phyloP scores from a whole-genome alignment of 2,797 vertebrate species.

The Falco peregrinus region DNA sequence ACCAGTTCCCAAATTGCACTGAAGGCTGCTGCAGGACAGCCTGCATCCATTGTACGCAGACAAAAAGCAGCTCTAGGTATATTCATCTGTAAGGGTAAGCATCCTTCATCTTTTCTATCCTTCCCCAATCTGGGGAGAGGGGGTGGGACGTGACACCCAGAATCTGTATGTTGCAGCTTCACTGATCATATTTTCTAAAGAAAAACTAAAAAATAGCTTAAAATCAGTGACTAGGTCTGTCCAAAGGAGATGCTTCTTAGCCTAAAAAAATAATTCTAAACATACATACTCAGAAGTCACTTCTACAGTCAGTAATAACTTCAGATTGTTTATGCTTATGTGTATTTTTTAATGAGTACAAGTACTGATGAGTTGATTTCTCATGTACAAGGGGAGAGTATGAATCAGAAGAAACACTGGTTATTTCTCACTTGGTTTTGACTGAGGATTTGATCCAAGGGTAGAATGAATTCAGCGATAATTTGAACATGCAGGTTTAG shows the following conservation, averaged over 20 bases:
- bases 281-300: neutral
- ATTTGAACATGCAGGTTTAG: constrained; percentile 7
- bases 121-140: rapidly evolving
- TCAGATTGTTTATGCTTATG: neutral
- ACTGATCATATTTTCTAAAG: neutral
- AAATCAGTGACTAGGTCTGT: neutral
- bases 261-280: neutral
- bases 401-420: neutral
- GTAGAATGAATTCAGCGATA: neutral
- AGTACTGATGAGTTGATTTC: neutral
- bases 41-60: neutral
- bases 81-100: neutral
- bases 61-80: neutral
- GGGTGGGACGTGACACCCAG: neutral
- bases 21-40: neutral
- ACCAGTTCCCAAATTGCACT: neutral
- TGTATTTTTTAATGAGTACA: constrained; percentile 13
- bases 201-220: neutral
- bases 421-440: neutral
- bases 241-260: neutral
- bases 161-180: neutral
- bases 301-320: neutral
- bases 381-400: neutral
- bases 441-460: neutral
- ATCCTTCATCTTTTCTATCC: neutral